Evolutionary conservation across 2,113 vertebrate species (phyloP).

Genomic region (Synchiropus splendidus): DNA sequence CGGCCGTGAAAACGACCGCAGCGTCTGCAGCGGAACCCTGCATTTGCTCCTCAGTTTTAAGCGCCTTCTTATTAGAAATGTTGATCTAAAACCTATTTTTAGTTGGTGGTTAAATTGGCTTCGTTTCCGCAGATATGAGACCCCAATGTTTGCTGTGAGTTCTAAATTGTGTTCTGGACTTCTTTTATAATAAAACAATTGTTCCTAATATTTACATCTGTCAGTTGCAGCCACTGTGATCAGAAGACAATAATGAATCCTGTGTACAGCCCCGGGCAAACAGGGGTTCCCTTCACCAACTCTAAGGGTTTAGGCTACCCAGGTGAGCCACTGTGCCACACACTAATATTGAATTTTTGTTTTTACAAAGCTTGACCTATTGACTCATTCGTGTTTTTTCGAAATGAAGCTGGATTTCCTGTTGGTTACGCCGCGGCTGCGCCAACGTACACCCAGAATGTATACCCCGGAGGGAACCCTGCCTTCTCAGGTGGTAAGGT

Average conservation of each 20-base stretch:
- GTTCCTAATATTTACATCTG: not conserved
- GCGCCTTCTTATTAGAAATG: no score
- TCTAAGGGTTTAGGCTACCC: constrained; percentile 94
- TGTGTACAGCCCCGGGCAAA: constrained; percentile 91
- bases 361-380: no score
- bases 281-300: constrained; percentile 95
- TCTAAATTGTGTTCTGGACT: no score
- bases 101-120: no score
- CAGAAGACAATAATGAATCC: constrained; percentile 85
- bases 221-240: constrained; percentile 32
- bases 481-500: constrained; percentile 82
- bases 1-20: no score
- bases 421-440: constrained; percentile 88
- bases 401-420: constrained; percentile 80
- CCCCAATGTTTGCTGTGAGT: no score
- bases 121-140: no score
- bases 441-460: constrained; percentile 81
- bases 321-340: constrained; percentile 59
- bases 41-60: no score
- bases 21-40: no score
- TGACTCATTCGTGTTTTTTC: no score
- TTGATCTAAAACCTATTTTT: no score
- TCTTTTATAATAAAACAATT: no score
- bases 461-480: constrained; percentile 88
- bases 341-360: not conserved